Evolutionary conservation across 1,140 invertebrate species (phyloP).

Genomic region (Cherax quadricarinatus): DNA sequence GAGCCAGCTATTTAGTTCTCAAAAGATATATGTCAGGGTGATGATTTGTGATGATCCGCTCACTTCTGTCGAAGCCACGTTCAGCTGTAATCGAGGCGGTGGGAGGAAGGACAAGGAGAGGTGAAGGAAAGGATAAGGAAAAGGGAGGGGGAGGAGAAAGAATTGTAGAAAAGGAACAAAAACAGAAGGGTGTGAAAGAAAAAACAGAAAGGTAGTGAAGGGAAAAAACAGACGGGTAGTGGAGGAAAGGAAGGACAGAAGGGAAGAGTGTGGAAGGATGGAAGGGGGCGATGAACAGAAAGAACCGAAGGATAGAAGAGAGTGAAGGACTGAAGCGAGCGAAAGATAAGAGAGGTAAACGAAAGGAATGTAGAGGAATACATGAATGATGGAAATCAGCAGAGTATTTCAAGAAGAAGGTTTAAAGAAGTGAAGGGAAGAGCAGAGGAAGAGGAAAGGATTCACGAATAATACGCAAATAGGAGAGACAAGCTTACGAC

Average conservation of each 20-base stretch:
- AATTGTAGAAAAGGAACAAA: not conserved
- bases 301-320: too few relatives aligned
- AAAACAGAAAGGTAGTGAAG: not conserved
- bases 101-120: not conserved
- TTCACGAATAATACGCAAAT: too few relatives aligned
- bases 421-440: too few relatives aligned
- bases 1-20: not conserved
- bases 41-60: conserved; percentile 41
- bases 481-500: too few relatives aligned
- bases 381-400: too few relatives aligned
- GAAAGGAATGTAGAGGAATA: too few relatives aligned
- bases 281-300: not conserved
- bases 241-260: not conserved
- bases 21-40: conserved; percentile 28
- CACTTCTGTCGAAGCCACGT: conserved; percentile 4
- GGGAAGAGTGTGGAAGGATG: not conserved
- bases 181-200: not conserved
- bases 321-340: not conserved
- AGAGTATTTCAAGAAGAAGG: too few relatives aligned
- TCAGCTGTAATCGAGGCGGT: not conserved
- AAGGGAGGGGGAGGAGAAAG: too few relatives aligned
- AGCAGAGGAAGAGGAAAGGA: too few relatives aligned
- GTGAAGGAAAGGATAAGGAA: not conserved
- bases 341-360: not conserved
- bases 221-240: not conserved